phyloP scores from a whole-genome alignment of 2,888 invertebrate species.

The Drosophila borborema region DNA sequence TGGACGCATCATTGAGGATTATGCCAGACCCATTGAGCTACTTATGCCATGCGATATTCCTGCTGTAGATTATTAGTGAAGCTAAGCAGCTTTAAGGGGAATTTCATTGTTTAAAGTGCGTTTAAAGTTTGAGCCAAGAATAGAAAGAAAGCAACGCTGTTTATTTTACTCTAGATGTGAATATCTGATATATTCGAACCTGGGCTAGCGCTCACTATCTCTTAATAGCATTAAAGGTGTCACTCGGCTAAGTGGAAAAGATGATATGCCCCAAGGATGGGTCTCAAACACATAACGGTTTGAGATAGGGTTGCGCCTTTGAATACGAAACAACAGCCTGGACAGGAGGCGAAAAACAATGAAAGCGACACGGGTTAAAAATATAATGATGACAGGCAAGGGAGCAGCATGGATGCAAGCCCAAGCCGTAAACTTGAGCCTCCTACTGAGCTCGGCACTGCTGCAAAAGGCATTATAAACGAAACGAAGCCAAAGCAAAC shows the following conservation, averaged over 20 bases:
- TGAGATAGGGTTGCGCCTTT: constrained; percentile 25
- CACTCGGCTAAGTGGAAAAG: constrained; percentile 26
- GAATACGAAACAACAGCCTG: constrained; percentile 51
- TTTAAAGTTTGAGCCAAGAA: constrained; percentile 1
- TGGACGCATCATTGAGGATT: constrained; percentile 45
- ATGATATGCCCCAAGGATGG: constrained; percentile 34
- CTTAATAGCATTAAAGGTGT: constrained; percentile 8
- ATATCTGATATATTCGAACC: constrained; percentile 10
- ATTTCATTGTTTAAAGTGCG: constrained; percentile 2
- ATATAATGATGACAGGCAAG: constrained; percentile 49
- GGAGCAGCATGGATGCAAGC: constrained; percentile 19
- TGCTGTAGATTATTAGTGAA: background rate
- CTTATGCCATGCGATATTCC: constrained; percentile 31
- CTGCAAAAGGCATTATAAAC: constrained; percentile 63
- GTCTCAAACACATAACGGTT: constrained; percentile 53
- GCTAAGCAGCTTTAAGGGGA: constrained; percentile 22
- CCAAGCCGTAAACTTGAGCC: constrained; percentile 60
- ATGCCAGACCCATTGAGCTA: constrained; percentile 46
- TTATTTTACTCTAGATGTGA: background rate
- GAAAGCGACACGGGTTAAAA: constrained; percentile 51
- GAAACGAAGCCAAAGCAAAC: constrained; percentile 38
- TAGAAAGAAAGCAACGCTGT: background rate
- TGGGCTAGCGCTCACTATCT: background rate
- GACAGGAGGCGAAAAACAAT: constrained; percentile 48
- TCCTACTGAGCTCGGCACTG: constrained; percentile 17